A percentile compares a stretch with the other conserved stretches of the same genome.
phyloP scores from a whole-genome alignment of 2,113 vertebrate species.

The Otis tarda region DNA sequence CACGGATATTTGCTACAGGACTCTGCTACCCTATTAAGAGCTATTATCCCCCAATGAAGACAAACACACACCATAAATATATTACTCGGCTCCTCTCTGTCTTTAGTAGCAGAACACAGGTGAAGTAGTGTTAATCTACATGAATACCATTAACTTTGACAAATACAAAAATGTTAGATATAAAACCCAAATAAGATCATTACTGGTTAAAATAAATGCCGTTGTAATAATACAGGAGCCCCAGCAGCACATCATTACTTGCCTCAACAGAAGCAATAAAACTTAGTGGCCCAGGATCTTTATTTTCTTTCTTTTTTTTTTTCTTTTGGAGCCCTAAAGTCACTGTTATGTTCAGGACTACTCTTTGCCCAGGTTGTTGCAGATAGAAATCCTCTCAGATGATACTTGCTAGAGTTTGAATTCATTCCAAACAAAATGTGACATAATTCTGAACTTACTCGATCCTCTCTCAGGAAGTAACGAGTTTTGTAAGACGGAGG shows the following conservation, averaged over 20 bases:
- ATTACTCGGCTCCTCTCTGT: background rate
- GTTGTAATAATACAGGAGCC: background rate
- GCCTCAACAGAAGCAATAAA: background rate
- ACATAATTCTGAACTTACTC: background rate
- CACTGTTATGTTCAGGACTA: background rate
- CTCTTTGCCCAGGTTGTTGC: background rate
- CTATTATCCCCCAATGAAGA: background rate
- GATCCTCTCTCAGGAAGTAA: background rate
- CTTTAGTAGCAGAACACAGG: background rate
- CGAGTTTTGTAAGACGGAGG: background rate
- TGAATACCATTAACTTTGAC: background rate
- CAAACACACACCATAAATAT: background rate
- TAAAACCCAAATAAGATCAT: background rate
- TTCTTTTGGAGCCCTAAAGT: background rate
- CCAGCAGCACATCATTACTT: background rate
- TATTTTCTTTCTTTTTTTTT: background rate
- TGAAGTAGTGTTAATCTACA: background rate
- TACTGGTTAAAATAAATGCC: background rate
- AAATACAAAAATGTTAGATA: background rate
- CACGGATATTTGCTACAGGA: background rate
- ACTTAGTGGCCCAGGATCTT: background rate
- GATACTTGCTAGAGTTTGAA: background rate
- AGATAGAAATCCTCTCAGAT: background rate
- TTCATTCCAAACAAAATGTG: background rate
- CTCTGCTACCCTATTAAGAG: background rate